Evolutionary conservation across 2,113 vertebrate species (phyloP), one percentile per base, ranked within the genome.

Genomic region (Daubentonia madagascariensis): DNA sequence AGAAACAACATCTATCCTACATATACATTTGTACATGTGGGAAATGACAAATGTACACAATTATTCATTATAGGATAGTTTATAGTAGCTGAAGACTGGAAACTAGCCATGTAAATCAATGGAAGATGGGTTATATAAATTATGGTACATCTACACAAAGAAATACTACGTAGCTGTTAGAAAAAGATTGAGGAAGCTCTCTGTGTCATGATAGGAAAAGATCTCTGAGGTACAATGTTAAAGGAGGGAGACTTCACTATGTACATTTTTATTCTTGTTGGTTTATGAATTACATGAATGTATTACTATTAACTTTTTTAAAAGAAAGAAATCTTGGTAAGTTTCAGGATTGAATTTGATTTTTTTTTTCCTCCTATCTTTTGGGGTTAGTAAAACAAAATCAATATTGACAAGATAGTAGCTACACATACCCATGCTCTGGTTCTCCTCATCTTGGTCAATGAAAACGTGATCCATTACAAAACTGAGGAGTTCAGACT

Each of bases 401-500:
- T 17, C 35, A 96, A 50, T 32, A 97, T 16, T 89, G 94, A 91
- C 6, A 96, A 97, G 30, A 89, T 30, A 30, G 95, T 63, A 97
- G 75, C 28, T 85, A 17, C 95, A 98, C 99, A 98, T 99, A 99
- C 99, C 99, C 99, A 99, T 99, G 99, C 99, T 99, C 99, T 99
- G 99, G 98, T 99, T 99, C 98, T 99, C 99, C 63, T 99, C 99
- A 63, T 99, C 99, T 98, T 99, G 99, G 98, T 99, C 99, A 95
- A 99, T 99, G 98, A 99, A 99, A 97, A 99, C 99, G 16, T 99
- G 99, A 98, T 99, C 99, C 99, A 99, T 99, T 97, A 99, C 99
- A 85, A 99, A 99, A 98, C 98, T 99, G 97, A 99, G 99, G 61
- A 99, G 99, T 98, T 99, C 99, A 95, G 99, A 99, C 97, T 99